Evolutionary conservation across 2,113 vertebrate genomes (phyloP), one percentile per base, ranked within the genome.

Genomic region (Calyptommatus sinebrachiatus): DNA sequence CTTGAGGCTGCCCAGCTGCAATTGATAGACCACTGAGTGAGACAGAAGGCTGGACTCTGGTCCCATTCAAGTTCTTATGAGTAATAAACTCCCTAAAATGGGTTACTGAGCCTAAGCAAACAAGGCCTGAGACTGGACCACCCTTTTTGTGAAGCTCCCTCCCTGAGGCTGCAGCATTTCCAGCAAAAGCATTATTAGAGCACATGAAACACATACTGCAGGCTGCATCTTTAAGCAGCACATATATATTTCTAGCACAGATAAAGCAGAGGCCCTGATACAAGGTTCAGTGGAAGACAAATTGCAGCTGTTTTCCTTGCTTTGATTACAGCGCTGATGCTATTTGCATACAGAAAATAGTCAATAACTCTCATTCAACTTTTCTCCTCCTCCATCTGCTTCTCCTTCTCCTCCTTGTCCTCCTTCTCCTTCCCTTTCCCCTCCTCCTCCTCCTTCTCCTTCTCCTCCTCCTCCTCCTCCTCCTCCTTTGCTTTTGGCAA

Each of bases 341-440:
- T 12, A 81, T 81, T 81, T 81, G 79, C 79, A 81, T 81, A 81
- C 79, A 81, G 79, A 81, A 68, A 81, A 41, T 5, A 81, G 65
- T 81, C 79, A 61, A 81, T 81, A 81, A 81, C 50, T 81, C 72
- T 80, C 79, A 71, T 81, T 75, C 72, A 69, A 46, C 65, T 81
- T 80, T 63, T 41, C 5, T 41, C 35, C 35, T 41, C 35, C 5
- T 2, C 5, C 35, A 4, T 41, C 35, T 41, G 35, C 35, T 41
- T 41, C 35, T 41, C 35, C 35, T 41, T 2, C 35, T 41, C 35
- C 5, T 5, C 35, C 35, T 41, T 41, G 3, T 41, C 3, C 35
- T 41, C 35, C 5, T 5, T 5, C 35, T 41, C 5, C 35, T 41
- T 41, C 35, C 5, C 35, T 41, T 41, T 41, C 35, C 5, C 35